These are phyloP conservation scores for Sesia bembeciformis DNA, from an alignment of 2,888 invertebrate species.

Conservation along the genomic window DNA sequence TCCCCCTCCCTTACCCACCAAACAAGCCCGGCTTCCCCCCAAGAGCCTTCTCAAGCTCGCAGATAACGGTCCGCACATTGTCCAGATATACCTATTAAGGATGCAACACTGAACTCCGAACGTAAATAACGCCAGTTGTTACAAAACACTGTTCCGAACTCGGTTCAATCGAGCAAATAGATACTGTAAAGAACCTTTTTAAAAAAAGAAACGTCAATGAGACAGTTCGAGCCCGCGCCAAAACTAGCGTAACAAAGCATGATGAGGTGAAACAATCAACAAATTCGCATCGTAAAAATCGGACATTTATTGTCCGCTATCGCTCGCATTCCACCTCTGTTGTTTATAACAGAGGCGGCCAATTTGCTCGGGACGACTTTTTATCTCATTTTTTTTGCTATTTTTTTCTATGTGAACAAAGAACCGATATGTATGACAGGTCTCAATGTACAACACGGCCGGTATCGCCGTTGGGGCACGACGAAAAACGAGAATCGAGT, in stretches of 20 bases:
- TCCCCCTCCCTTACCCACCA: slow-evolving; percentile 11
- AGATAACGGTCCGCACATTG: slow-evolving; percentile 50
- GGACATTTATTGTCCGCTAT: slow-evolving; percentile 71
- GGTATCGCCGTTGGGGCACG: slow-evolving; percentile 55
- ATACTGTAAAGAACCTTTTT: slow-evolving; percentile 22
- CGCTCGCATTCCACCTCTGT: slow-evolving; percentile 66
- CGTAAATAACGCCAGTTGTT: slow-evolving; percentile 33
- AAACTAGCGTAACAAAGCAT: slow-evolving; percentile 58
- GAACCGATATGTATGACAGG: slow-evolving; percentile 72
- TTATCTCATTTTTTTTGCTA: slow-evolving; percentile 51
- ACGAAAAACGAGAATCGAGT: slow-evolving; percentile 61
- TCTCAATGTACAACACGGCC: slow-evolving; percentile 41
- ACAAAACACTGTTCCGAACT: slow-evolving; percentile 9
- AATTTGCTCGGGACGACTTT: slow-evolving; percentile 68
- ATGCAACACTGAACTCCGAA: slow-evolving; percentile 34
- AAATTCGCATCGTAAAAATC: slow-evolving; percentile 60
- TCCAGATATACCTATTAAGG: slow-evolving; percentile 54
- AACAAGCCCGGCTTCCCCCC: slow-evolving; percentile 24
- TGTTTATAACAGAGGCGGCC: slow-evolving; percentile 71
- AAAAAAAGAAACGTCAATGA: slow-evolving; percentile 29
- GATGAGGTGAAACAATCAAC: slow-evolving; percentile 63
- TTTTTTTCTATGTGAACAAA: slow-evolving; percentile 60
- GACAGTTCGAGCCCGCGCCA: slow-evolving; percentile 49
- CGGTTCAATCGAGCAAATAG: slow-evolving; percentile 17
- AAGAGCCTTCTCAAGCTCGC: slow-evolving; percentile 34